Evolutionary conservation across 2,888 invertebrate species (phyloP), one percentile per base, ranked within the genome.

Genomic region (Leucoma salicis): DNA sequence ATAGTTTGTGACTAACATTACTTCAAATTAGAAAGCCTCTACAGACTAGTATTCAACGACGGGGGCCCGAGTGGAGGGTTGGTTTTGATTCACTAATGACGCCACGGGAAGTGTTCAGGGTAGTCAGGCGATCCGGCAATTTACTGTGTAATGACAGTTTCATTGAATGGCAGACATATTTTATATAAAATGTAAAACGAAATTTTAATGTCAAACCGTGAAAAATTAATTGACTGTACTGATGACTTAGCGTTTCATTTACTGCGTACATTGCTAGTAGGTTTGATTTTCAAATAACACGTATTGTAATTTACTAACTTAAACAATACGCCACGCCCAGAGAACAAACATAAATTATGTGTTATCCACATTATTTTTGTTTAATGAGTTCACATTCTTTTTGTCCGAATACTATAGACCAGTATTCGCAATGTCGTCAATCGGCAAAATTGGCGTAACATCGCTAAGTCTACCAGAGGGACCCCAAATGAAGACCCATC

Each of bases 61-160:
- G 21, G 12, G 1, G 16, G 13, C 21, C 12, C 11, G 11, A 3
- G 15, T 5, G 4, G 18, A 3, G 11, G 40, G 34, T 31, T 39
- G 50, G 39, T 44, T 53, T 55, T 40, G 46, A 55, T 35, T 50
- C 56, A 42, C 64, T 63, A 63, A 63, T 58, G 63, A 63, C 49
- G 54, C 51, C 52, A 60, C 40, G 32, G 43, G 24, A 42, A 42
- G 47, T 45, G 46, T 49, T 44, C 46, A 41, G 47, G 47, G 48
- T 37, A 45, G 43, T 43, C 31, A 51, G 21, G 15, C 14, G 37
- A 45, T 27, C 47, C 54, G 47, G 31, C 35, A 42, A 47, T 56
- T 49, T 49, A 35, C 34, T 36, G 36, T 50, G 53, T 49, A 51
- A 62, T 60, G 59, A 51, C 45, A 37, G 45, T 47, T 49, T 33